phyloP scores from a whole-genome alignment of 2,888 invertebrate genomes.

The Tipula unca region DNA sequence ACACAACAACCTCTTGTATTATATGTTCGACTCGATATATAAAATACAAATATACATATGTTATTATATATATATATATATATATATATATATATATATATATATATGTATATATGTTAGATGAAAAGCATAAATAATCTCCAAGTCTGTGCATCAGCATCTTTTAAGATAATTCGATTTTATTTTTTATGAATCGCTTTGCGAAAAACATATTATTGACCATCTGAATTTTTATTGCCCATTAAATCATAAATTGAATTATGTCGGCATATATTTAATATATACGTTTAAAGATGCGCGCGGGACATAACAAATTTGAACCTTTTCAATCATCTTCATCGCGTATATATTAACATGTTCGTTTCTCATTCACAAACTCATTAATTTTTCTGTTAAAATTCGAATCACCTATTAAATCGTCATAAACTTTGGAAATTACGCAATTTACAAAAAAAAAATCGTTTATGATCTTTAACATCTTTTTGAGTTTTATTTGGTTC shows the following conservation, averaged over 20 bases:
- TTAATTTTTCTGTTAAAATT: background rate
- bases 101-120: background rate
- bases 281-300: background rate
- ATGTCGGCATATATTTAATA: background rate
- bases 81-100: background rate
- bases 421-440: background rate
- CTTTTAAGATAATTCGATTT: background rate
- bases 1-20: background rate
- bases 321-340: background rate
- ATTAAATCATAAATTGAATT: background rate
- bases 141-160: background rate
- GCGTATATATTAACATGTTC: background rate
- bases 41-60: too few species aligned
- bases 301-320: background rate
- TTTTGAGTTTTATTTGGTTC: background rate
- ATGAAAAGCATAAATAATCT: background rate
- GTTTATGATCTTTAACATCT: background rate
- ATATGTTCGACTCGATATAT: too few species aligned
- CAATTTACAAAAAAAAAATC: background rate
- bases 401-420: background rate
- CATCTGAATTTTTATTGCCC: background rate
- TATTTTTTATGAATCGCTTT: background rate
- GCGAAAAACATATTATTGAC: background rate
- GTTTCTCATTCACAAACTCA: background rate
- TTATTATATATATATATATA: too few species aligned